A percentile compares a stretch with the other conserved stretches of the same genome.
Conservation (phyloP, 2,888 invertebrate species). For the Hirtodrosophila alboralis region DNA sequence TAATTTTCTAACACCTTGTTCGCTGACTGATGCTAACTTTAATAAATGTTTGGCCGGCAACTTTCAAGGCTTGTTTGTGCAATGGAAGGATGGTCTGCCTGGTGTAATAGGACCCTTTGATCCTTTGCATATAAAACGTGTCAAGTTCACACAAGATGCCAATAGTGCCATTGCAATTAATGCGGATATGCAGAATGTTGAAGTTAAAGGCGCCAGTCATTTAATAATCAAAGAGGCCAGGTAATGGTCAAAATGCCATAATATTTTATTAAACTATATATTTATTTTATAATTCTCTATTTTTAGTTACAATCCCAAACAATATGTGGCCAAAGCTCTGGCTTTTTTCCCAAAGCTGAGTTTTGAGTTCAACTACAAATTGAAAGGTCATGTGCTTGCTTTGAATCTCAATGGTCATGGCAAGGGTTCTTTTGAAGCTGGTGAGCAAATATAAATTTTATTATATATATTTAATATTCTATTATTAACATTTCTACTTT, state of each 20-base stretch:
- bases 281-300: slow-evolving; percentile 28
- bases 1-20: slow-evolving; percentile 49
- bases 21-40: slow-evolving; percentile 30
- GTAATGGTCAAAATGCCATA: slow-evolving; percentile 79
- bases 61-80: slow-evolving; percentile 45
- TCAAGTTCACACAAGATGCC: slow-evolving; percentile 50
- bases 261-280: background rate
- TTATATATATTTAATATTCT: too few relatives aligned
- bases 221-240: slow-evolving; percentile 86
- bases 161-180: slow-evolving; percentile 85
- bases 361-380: slow-evolving; percentile 88
- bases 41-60: slow-evolving; percentile 47
- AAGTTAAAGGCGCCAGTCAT: slow-evolving; percentile 87
- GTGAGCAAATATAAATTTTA: slow-evolving; percentile 84
- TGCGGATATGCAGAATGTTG: slow-evolving; percentile 87
- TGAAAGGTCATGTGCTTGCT: slow-evolving; percentile 87
- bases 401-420: slow-evolving; percentile 88
- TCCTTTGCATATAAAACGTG: slow-evolving; percentile 59
- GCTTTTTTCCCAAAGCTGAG: slow-evolving; percentile 86
- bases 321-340: slow-evolving; percentile 37
- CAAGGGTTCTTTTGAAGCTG: slow-evolving; percentile 85
- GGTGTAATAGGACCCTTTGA: slow-evolving; percentile 65
- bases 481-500: background rate
- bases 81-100: slow-evolving; percentile 68
- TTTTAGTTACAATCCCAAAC: slow-evolving; percentile 44